Evolutionary conservation across 2,888 invertebrate genomes (phyloP).

Genomic region (Machimus rusticus): DNA sequence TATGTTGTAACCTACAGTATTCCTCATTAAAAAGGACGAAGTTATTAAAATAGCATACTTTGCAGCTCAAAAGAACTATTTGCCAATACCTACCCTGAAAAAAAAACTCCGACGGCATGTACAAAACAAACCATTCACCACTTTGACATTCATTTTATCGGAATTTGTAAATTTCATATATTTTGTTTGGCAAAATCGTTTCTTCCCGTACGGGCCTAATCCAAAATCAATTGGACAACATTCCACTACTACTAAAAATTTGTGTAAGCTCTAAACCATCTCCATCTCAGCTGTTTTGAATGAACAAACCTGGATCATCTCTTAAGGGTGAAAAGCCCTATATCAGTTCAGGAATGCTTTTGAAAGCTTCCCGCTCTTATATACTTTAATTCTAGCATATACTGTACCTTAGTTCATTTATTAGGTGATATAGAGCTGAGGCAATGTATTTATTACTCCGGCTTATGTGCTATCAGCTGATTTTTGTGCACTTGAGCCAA

Average conservation of each 20-base stretch:
- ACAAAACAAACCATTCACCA: neutral
- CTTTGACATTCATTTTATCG: neutral
- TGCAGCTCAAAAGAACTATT: no score
- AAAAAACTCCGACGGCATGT: no score
- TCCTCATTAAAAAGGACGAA: no score
- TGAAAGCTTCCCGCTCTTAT: neutral
- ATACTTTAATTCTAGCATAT: neutral
- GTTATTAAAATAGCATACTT: no score
- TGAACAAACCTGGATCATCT: neutral
- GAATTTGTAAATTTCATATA: neutral
- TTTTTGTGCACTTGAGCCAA: neutral
- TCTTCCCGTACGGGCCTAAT: neutral
- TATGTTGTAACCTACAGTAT: no score
- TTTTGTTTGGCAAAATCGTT: neutral
- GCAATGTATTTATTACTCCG: neutral
- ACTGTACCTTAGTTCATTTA: neutral
- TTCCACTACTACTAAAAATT: neutral
- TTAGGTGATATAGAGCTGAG: neutral
- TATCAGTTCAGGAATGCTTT: neutral
- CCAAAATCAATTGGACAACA: neutral
- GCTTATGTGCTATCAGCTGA: neutral
- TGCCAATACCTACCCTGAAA: no score
- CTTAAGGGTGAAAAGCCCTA: neutral
- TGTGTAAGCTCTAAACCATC: neutral
- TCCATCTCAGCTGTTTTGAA: neutral